Evolutionary conservation across 2,113 vertebrate species (phyloP), one percentile per base, ranked within the genome.

Genomic region (Taxidea taxus): DNA sequence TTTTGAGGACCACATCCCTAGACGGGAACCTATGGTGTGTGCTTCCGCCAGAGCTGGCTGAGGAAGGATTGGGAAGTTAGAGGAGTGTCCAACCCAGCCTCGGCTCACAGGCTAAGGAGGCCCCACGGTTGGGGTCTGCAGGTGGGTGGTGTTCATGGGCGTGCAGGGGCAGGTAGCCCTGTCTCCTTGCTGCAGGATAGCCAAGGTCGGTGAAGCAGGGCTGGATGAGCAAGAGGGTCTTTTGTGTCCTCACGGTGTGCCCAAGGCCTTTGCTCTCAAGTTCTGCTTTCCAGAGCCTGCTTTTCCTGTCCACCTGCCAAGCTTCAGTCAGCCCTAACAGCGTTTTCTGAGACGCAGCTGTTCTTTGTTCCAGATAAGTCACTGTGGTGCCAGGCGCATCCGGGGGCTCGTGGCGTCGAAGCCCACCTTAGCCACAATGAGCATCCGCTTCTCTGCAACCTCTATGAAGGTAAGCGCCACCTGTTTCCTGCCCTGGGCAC

Each of bases 341-440:
- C 66, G 5, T 4, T 90, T 82, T 81, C 93, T 95, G 91, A 96
- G 58, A 74, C 29, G 4, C 5, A 31, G 31, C 49, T 84, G 14
- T 85, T 92, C n/a, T 87, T 97, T 91, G 85, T 74, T 98, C 90
- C 83, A 99, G 99, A 99, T 99, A 98, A 99, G 97, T 62, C 99
- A 99, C 89, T 99, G 99, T 98, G 99, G 99, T 86, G 99, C 99
- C 39, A 99, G 98, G 97, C 99, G 99, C 97, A 99, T 99, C 72
- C 98, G 64, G 81, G 99, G 99, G 16, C 97, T 99, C 96, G 99
- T 99, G 6, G 99, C 98, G 31, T 99, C 99, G 20, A 99, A 99
- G 94, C 98, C 99, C 3, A 98, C 98, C 23, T 97, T 99, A 98
- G 99, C 98, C 34, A 99, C 99, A 0, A 98, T 99, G 99, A 99